These are phyloP conservation scores for Euleptes europaea DNA, from an alignment of 2,113 vertebrate genomes.

Conservation along the genomic window DNA sequence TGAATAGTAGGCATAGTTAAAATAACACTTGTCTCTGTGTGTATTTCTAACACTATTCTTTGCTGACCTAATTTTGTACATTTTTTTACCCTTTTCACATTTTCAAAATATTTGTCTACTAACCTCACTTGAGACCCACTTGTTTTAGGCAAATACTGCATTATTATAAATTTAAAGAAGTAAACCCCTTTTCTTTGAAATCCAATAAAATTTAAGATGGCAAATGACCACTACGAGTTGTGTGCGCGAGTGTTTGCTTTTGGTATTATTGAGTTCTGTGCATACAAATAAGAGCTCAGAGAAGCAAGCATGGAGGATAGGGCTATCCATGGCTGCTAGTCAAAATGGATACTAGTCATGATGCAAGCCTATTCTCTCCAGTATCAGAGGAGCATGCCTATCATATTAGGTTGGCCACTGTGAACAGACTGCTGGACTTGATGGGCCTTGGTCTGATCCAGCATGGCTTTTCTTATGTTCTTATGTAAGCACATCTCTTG, in stretches of 20 bases:
- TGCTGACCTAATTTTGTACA: slow-evolving; percentile 67
- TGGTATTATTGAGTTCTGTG: background rate
- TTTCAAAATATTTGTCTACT: slow-evolving; percentile 61
- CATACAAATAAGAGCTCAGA: background rate
- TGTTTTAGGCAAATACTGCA: slow-evolving; percentile 65
- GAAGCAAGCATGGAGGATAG: background rate
- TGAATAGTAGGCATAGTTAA: slow-evolving; percentile 48
- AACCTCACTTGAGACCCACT: slow-evolving; percentile 56
- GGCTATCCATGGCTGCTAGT: too few relatives aligned
- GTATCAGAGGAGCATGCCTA: too few relatives aligned
- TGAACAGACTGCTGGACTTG: too few relatives aligned
- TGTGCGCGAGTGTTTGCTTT: slow-evolving; percentile 41
- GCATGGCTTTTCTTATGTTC: too few relatives aligned
- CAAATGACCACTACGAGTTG: slow-evolving; percentile 50
- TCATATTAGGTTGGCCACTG: too few relatives aligned
- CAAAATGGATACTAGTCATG: too few relatives aligned
- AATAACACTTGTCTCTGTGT: slow-evolving; percentile 38
- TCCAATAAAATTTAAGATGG: slow-evolving; percentile 75
- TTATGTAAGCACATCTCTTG: background rate
- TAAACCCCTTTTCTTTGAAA: slow-evolving; percentile 70
- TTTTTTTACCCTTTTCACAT: slow-evolving; percentile 69
- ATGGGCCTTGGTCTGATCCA: too few relatives aligned
- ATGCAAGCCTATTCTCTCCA: too few relatives aligned
- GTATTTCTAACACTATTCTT: slow-evolving; percentile 48
- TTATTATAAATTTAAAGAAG: slow-evolving; percentile 68